Evolutionary conservation across 2,797 vertebrate species (phyloP), one percentile per base, ranked within the genome.

Genomic region (Carapus acus): DNA sequence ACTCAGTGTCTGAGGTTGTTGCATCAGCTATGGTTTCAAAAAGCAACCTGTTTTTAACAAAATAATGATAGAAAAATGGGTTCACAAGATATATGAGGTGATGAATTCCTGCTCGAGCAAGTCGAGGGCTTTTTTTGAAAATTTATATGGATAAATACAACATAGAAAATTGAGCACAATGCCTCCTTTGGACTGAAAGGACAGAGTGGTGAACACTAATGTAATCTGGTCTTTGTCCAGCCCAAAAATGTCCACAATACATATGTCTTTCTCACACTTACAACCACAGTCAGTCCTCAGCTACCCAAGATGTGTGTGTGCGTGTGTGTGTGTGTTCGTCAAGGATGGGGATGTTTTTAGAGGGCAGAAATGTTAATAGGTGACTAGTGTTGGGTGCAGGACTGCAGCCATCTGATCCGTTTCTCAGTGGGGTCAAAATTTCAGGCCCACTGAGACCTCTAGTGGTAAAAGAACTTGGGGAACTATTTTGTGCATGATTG

Each of bases 371-470:
- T 54, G 38, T 67, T 24, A 36, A 50, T 27, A 65, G 49, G 57
- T 59, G 42, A 63, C 11, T 22, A 23, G 20, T 53, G 38, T 63
- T 59, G 63, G 67, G 54, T 65, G 67, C 33, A 58, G 41, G 13
- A 15, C 19, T 47, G 16, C n/a, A n/a, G 20, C 58, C 54, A 52
- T 58, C 61, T 20, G 50, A 50, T 74, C 75, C 31, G 69, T 65
- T 72, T 83, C 58, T 59, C 53, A 72, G 48, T 49, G 64, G 51
- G 76, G 67, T 79, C 77, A 69, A 58, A 44, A 63, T 78, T 66
- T 71, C 51, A 66, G 73, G 82, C 80, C 77, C 79, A 81, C 79
- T 85, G 83, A 83, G 83, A 85, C 83, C 83, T 83, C 83, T 84
- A 84, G 82, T 85, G 83, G 83, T 62, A 84, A 78, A 54, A 77